Evolutionary conservation across 1,140 invertebrate genomes (phyloP).

Genomic region (Batillaria attramentaria): DNA sequence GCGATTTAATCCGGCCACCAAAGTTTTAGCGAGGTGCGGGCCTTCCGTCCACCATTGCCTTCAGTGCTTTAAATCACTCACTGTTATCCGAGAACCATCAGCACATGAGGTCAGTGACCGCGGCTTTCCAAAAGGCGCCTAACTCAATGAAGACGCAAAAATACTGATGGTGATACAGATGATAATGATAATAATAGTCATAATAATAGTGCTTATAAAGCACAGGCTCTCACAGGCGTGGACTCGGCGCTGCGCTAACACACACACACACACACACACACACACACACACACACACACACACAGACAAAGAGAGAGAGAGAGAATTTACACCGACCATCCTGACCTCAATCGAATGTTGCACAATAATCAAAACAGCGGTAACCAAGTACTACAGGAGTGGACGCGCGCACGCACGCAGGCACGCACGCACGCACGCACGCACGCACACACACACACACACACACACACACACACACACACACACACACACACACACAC

Average conservation of each 20-base stretch:
- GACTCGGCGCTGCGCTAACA: background rate
- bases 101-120: no score
- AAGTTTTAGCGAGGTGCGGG: no score
- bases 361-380: background rate
- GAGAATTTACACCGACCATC: background rate
- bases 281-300: background rate
- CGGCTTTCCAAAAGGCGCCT: no score
- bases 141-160: no score
- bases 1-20: no score
- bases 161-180: constrained; percentile 12
- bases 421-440: background rate
- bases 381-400: background rate
- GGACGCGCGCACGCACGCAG: background rate
- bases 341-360: background rate
- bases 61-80: no score
- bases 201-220: constrained; percentile 10
- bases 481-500: background rate
- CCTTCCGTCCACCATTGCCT: no score
- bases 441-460: background rate
- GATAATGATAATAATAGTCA: constrained; percentile 19
- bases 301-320: no score
- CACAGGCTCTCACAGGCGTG: background rate
- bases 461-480: background rate
- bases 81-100: no score
- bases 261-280: constrained; percentile 4